A percentile compares a stretch with the other conserved stretches of the same genome.
Conservation (phyloP, 2,888 invertebrate species). For the Gnatocerus cornutus region DNA sequence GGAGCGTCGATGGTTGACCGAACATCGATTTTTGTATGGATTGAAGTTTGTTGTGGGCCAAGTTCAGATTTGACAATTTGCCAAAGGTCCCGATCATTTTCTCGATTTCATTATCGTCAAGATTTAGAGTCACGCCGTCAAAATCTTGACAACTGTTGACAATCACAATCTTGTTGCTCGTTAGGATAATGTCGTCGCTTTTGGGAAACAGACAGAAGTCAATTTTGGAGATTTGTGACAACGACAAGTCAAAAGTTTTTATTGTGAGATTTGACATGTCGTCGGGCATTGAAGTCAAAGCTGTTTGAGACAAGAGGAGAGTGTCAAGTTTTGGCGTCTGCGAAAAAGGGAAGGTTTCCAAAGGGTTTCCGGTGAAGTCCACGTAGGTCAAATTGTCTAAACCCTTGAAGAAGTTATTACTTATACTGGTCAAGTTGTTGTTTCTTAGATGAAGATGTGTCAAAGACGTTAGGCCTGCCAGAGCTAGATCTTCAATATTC, state of each 20-base stretch:
- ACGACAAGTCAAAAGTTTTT: conserved; percentile 15
- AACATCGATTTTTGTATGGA: not conserved
- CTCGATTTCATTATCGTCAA: conserved; percentile 1
- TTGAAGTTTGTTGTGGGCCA: conserved; percentile 3
- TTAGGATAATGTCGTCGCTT: conserved; percentile 16
- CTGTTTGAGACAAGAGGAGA: not conserved
- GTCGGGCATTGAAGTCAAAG: not conserved
- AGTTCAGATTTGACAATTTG: not conserved
- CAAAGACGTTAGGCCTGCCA: not conserved
- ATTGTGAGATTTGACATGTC: conserved; percentile 9
- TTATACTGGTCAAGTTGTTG: not conserved
- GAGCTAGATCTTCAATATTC: conserved; percentile 1
- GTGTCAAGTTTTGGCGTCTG: not conserved
- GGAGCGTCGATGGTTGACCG: not conserved
- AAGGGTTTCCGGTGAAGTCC: not conserved
- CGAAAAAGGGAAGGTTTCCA: not conserved
- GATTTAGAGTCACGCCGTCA: not conserved
- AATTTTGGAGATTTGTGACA: not conserved
- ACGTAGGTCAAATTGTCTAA: not conserved
- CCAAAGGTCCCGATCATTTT: not conserved
- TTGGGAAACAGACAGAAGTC: conserved; percentile 14
- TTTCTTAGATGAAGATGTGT: not conserved
- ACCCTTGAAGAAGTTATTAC: conserved; percentile 1
- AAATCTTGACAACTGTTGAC: conserved; percentile 11
- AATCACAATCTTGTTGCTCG: conserved; percentile 7